Evolutionary conservation across 2,888 invertebrate species (phyloP), one percentile per base, ranked within the genome.

Genomic region (Dicyrtoma fusca): DNA sequence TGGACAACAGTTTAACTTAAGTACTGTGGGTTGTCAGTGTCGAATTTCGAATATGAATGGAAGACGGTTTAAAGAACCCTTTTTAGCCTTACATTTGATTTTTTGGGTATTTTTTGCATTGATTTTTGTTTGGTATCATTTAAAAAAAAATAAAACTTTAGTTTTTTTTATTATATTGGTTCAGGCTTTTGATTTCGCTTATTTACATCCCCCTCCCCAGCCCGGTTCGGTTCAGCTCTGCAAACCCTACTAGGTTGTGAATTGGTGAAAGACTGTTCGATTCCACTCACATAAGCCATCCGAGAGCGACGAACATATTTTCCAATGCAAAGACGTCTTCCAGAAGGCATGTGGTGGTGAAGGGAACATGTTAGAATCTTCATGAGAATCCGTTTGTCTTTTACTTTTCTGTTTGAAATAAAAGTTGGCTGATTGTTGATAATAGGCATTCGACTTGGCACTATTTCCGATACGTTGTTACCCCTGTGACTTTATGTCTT

Each of bases 351-450:
- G 3, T 34, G 34, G 3, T 34, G 34, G 3, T 44, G 8, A 44
- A 45, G 25, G 1, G 53, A 53, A 5, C 19, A 49, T 19, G 19
- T 19, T 3, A 17, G 5, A 5, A n/a, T 49, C 3, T 49, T 49
- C 49, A 49, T n/a, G 11, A 4, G 49, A 19, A 49, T 6, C 4
- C 49, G 3, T 17, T n/a, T 49, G n/a, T 49, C 19, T 10, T 49
- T 42, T 17, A 6, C 4, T 34, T 61, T 34, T 62, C 62, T 59
- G 23, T 51, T 65, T 65, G 65, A 26, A 65, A 65, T 65, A 65
- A 65, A 65, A 65, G 65, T 65, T 65, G 47, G 34, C 26, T 51
- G 45, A 44, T 23, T 68, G 68, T 68, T 68, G 68, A 68, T 57
- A 68, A 57, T 68, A 57, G 66, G 42, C 34, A 65, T 51, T 34